These are phyloP conservation scores for Hemistola chrysoprasaria DNA, from an alignment of 2,888 invertebrate genomes.

Conservation along the genomic window DNA sequence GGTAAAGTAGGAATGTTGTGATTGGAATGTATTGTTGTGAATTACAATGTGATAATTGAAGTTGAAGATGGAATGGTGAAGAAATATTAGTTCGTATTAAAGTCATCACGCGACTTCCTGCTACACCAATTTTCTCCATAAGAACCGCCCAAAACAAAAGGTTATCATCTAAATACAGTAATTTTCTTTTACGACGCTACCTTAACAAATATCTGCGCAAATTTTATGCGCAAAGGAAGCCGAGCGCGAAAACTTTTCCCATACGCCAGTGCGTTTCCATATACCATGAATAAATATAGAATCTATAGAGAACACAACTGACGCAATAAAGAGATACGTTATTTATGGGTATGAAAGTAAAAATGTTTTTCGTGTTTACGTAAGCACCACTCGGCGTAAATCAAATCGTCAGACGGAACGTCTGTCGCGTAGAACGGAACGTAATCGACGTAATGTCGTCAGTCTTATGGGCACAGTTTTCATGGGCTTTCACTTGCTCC, in stretches of 20 bases:
- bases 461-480: conserved; percentile 27
- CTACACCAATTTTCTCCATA: too few relatives aligned
- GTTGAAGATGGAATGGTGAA: too few relatives aligned
- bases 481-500: conserved; percentile 16
- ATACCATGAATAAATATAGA: conserved; percentile 52
- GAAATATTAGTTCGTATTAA: too few relatives aligned
- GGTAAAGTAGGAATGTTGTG: too few relatives aligned
- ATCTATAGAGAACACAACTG: conserved; percentile 41
- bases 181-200: conserved; percentile 18
- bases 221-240: conserved; percentile 24
- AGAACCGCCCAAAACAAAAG: too few relatives aligned
- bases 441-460: conserved; percentile 18
- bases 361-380: conserved; percentile 49
- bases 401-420: conserved; percentile 32
- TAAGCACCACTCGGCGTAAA: conserved; percentile 40
- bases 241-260: conserved; percentile 27
- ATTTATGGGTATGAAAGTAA: conserved; percentile 44
- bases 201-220: conserved; percentile 17
- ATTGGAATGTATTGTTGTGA: too few relatives aligned
- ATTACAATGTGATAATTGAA: too few relatives aligned
- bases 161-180: conserved; percentile 2
- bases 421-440: conserved; percentile 14
- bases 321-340: conserved; percentile 45
- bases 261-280: conserved; percentile 26
- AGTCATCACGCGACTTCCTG: too few relatives aligned